phyloP scores from a whole-genome alignment of 2,113 vertebrate genomes.

The Mesitornis unicolor region DNA sequence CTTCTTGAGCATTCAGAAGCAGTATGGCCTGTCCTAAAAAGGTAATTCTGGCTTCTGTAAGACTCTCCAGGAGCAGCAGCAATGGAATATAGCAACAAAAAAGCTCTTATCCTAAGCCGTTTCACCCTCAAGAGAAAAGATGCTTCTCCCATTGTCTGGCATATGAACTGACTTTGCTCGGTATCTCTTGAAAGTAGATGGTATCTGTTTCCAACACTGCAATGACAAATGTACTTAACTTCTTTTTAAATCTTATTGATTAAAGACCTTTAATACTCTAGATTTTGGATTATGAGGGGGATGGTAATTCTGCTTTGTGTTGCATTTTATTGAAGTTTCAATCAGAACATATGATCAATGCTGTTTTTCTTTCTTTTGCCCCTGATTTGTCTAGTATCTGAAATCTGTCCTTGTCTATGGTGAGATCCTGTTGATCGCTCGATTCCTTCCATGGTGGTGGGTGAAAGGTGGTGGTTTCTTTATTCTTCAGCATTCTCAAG shows the following conservation, averaged over 20 bases:
- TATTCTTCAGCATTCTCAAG: conserved; percentile 46
- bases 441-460: conserved; percentile 73
- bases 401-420: conserved; percentile 74
- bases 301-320: neutral
- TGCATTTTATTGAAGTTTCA: conserved; percentile 25
- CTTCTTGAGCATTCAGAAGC: neutral
- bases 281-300: neutral
- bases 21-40: neutral
- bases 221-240: neutral
- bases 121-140: neutral
- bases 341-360: conserved; percentile 54
- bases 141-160: neutral
- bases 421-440: conserved; percentile 72
- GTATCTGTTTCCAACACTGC: neutral
- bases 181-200: neutral
- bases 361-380: conserved; percentile 74
- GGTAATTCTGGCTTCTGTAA: neutral
- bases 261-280: neutral
- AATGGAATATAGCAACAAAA: neutral
- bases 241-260: neutral
- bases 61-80: neutral
- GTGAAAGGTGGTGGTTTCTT: conserved; percentile 73
- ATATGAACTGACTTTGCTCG: neutral
- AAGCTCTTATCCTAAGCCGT: conserved; percentile 42
- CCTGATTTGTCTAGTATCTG: conserved; percentile 74